Evolutionary conservation across 1,140 invertebrate genomes (phyloP), one percentile per base, ranked within the genome.

Genomic region (Pseudomyrmex pallidus): DNA sequence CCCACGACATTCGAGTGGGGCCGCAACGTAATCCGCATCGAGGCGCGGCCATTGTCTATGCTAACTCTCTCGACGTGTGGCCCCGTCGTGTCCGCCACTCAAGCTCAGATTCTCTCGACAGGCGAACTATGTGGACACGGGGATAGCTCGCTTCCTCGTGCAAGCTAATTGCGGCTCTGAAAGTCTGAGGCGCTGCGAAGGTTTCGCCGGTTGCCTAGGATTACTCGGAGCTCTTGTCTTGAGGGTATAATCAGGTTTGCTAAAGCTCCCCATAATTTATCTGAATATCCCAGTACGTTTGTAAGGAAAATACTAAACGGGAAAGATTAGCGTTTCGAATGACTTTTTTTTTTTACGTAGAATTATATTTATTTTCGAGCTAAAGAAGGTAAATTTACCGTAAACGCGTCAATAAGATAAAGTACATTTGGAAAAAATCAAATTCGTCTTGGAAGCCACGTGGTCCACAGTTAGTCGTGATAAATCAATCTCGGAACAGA

Each of bases 101-200:
- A 78, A 67, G 50, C 54, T 83, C 73, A 78, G 73, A 78, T 46
- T 78, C 73, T 83, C 87, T 74, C 68, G 66, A 82, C 77, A 82
- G 46, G 48, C 78, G 74, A 62, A 74, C 68, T 46, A 35, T 35
- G 67, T 74, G 78, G 64, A 68, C 64, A 50, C 56, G 56, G 35
- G 35, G 48, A 68, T 85, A 56, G 54, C 56, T 82, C 72, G 73
- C 44, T 56, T 68, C 46, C 13, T 74, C 56, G 72, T 76, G 74
- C 52, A 63, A 80, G 74, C 62, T 87, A 87, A 87, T 87, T 87
- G 86, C 82, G 64, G 73, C 82, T 61, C 46, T 57, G 76, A 77
- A 63, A 72, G 76, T 61, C 66, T 80, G 76, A 80, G 72, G 72
- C 66, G 50, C 54, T 70, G 67, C 76, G 54, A 80, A 80, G 76